Percentiles rank a stretch among this genome's conserved stretches.
These are phyloP conservation scores for Cyrtodaria siliqua DNA, from an alignment of 2,888 invertebrate species.

Conservation along the genomic window DNA sequence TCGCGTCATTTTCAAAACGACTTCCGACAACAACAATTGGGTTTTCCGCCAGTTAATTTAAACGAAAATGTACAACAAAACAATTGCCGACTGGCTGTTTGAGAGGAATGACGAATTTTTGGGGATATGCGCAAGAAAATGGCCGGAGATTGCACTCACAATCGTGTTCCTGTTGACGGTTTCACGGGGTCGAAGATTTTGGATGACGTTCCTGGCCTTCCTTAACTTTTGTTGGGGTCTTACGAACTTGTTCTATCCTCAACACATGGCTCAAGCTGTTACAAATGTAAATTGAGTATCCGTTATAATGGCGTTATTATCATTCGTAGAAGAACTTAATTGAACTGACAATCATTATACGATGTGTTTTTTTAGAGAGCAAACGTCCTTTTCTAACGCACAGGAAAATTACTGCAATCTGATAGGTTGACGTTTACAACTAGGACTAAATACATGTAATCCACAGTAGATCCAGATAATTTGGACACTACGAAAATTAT, in stretches of 20 bases:
- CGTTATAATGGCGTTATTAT: too few relatives aligned
- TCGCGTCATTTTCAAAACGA: slow-evolving; percentile 46
- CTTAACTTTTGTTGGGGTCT: slow-evolving; percentile 17
- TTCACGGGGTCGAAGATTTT: slow-evolving; percentile 28
- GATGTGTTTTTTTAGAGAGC: too few relatives aligned
- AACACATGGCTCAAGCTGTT: too few relatives aligned
- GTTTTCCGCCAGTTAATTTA: not conserved
- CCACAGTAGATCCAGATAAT: too few relatives aligned
- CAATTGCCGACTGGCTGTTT: slow-evolving; percentile 27
- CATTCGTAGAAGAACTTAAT: too few relatives aligned
- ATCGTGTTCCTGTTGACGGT: slow-evolving; percentile 33
- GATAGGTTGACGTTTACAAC: too few relatives aligned
- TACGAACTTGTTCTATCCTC: not conserved
- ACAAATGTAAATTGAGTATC: too few relatives aligned
- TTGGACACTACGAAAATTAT: too few relatives aligned
- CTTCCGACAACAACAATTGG: slow-evolving; percentile 25
- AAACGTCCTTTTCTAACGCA: too few relatives aligned
- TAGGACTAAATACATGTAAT: too few relatives aligned
- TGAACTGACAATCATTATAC: too few relatives aligned
- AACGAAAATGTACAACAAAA: slow-evolving; percentile 55
- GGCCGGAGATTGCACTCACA: slow-evolving; percentile 20
- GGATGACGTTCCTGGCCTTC: slow-evolving; percentile 32
- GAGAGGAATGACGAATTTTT: slow-evolving; percentile 26
- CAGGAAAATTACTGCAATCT: too few relatives aligned
- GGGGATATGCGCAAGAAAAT: not conserved